Evolutionary conservation across 2,797 vertebrate genomes (phyloP), one percentile per base, ranked within the genome.

Genomic region (Gadopsis bispinosus): DNA sequence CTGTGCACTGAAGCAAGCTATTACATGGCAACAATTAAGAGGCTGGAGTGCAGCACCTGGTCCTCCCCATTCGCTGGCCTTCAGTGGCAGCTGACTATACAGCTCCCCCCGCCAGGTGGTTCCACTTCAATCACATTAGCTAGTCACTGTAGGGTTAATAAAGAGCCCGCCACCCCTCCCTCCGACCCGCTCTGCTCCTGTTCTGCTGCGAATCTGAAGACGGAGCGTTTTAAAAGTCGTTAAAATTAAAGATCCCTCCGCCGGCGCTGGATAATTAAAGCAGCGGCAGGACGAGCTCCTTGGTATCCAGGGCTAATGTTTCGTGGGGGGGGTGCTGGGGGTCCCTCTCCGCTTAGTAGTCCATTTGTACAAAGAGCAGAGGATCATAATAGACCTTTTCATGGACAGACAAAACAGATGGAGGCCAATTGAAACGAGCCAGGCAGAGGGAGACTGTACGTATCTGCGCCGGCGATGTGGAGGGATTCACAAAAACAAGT

Each of bases 81-180:
- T 95, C 93, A 93, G 91, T 84, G 76, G 95, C 96, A 96, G 96
- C 96, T 96, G 95, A 96, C 89, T 79, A 86, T 81, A 87, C 94
- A 92, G 93, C 86, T 88, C 93, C 92, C 86, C 84, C 85, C 93
- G 93, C 96, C 96, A 96, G 96, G 96, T 97, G 96, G 96, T 92
- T 92, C 90, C 86, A 94, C 96, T 96, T 97, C 96, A 96, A 92
- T 96, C 89, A 94, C 95, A 95, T 94, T 95, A 95, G 91, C 94
- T 93, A 95, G 96, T 93, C 95, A 95, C 87, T 95, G 93, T 92
- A 96, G 96, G 96, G 96, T 96, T 96, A 96, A 96, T 93, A 93
- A 95, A 96, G 92, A 94, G 88, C 91, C 86, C 83, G 20, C 80
- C 29, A 81, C 61, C 89, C 70, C 79, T 37, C 26, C 93, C 94